phyloP scores from a whole-genome alignment of 2,888 invertebrate genomes.

The Apomyelois bistriatella region DNA sequence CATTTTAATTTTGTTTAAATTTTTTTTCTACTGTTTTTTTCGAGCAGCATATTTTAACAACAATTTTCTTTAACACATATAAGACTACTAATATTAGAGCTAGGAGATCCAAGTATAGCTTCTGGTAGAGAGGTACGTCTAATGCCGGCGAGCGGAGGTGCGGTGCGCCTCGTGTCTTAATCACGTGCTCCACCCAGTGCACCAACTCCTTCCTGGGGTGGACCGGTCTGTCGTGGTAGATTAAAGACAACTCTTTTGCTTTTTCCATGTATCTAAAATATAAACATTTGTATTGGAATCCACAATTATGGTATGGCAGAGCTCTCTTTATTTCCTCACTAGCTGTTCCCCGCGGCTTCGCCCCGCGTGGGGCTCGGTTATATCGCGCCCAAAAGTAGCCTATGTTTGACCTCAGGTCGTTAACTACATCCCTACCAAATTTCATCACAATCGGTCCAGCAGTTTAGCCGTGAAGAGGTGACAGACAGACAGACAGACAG shows the following conservation, averaged over 20 bases:
- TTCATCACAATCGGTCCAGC: no score
- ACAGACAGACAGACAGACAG: no score
- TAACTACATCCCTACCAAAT: no score
- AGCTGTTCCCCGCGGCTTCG: no score
- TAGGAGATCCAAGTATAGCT: constrained; percentile 44
- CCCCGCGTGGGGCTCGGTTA: no score
- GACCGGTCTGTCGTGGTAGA: constrained; percentile 61
- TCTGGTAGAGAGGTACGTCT: constrained; percentile 37
- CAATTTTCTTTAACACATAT: neutral
- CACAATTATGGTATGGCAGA: no score
- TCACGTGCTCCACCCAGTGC: constrained; percentile 84
- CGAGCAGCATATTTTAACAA: neutral
- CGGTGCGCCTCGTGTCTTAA: constrained; percentile 75
- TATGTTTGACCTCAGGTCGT: no score
- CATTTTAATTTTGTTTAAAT: neutral
- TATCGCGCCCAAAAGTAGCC: no score
- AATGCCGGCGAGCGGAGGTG: constrained; percentile 55
- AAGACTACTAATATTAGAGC: constrained; percentile 8
- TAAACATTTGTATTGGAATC: neutral
- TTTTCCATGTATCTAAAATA: constrained; percentile 32
- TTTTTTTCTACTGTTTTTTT: neutral
- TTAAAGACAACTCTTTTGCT: constrained; percentile 32
- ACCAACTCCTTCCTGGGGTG: constrained; percentile 79
- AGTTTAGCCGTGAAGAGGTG: no score
- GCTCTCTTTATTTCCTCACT: no score